Evolutionary conservation across 2,797 vertebrate species (phyloP), one percentile per base, ranked within the genome.

Genomic region (Lepus oiostolus): DNA sequence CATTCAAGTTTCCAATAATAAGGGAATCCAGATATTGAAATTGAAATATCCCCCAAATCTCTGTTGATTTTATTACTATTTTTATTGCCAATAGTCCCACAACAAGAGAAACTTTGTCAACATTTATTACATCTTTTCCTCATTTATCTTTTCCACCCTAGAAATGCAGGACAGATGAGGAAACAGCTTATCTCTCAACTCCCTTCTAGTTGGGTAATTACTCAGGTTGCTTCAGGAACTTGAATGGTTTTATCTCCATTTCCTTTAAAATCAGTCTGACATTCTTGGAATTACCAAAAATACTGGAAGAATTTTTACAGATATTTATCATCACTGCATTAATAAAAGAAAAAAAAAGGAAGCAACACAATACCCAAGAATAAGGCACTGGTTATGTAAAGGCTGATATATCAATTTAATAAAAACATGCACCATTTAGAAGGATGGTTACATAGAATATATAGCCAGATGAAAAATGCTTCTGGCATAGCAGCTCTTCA

Each of bases 251-350:
- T 91, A 52, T 58, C 58, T 65, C 81, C 63, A 24, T 63, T 67
- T 93, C 12, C 60, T 91, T 91, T 90, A 93, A 89, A 95, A 90
- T 85, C 65, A 70, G 28, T 30, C n/a, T 91, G 72, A 94, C 5
- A 75, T 76, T 17, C 52, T 86, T 92, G 47, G 47, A 88, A 72
- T 79, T 81, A 75, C 3, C 10, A 12, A 85, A 92, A 96, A 88
- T 52, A 63, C 35, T 2, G 7, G 17, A 67, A 90, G n/a, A 60
- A 4, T 81, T 94, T 47, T 91, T 75, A 76, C 14, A 81, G 28
- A 67, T 83, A 79, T 62, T 87, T 87, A 88, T 68, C 62, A 92
- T 2, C n/a, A 91, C 22, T 75, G 42, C 9, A 65, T 79, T 92
- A 82, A 71, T 60, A 81, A 85, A 16, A 72, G 3, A 30, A 13